Percentiles rank a stretch among this genome's conserved stretches.
These are phyloP conservation scores for Colletes collaris DNA, from an alignment of 2,888 invertebrate genomes.

Conservation along the genomic window DNA sequence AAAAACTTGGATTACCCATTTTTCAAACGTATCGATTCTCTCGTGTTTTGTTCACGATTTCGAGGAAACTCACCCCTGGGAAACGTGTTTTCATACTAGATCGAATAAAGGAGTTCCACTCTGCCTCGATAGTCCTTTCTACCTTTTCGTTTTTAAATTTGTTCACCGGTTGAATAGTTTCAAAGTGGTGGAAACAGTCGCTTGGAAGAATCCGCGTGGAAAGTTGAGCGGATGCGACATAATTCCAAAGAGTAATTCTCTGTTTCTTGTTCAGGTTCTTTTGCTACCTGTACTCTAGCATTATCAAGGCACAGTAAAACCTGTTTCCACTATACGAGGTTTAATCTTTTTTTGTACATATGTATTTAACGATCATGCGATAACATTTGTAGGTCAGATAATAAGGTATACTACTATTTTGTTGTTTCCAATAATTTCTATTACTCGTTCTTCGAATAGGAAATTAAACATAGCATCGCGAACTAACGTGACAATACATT, in stretches of 20 bases:
- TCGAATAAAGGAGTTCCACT: no score
- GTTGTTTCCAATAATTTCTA: no score
- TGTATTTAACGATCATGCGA: neutral
- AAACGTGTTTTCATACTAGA: no score
- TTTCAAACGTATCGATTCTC: no score
- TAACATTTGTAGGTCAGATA: neutral
- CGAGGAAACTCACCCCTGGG: no score
- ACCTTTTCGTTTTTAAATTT: neutral
- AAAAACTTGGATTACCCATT: no score
- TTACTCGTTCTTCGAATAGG: neutral
- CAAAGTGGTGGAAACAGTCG: neutral
- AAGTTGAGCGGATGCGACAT: constrained; percentile 15
- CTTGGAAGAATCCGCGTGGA: neutral
- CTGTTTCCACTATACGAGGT: neutral
- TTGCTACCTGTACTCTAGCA: neutral
- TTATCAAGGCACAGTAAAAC: constrained; percentile 15
- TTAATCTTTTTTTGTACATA: neutral
- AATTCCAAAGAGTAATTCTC: constrained; percentile 1
- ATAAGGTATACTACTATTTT: no score
- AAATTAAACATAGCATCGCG: neutral
- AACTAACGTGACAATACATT: neutral
- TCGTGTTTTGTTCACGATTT: no score
- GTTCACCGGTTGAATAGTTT: neutral
- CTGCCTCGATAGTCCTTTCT: no score
- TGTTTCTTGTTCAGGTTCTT: neutral